phyloP scores from a whole-genome alignment of 2,888 invertebrate genomes.

The Heliconius charithonia region DNA sequence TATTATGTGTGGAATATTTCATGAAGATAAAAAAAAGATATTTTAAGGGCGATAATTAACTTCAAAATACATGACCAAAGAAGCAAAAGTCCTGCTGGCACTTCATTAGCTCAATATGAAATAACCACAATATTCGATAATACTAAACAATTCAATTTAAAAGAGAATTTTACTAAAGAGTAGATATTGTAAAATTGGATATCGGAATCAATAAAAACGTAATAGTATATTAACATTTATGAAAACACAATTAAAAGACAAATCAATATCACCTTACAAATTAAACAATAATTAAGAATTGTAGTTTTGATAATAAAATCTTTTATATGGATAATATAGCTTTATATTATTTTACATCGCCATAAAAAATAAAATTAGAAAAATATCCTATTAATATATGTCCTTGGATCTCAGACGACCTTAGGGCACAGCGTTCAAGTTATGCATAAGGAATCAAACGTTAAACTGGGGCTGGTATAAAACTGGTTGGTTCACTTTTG shows the following conservation, averaged over 20 bases:
- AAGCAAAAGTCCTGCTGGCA: not conserved
- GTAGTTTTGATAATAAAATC: not conserved
- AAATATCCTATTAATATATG: slow-evolving; percentile 61
- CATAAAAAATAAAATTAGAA: slow-evolving; percentile 35
- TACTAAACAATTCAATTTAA: not conserved
- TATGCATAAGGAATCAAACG: slow-evolving; percentile 81
- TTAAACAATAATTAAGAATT: slow-evolving; percentile 1
- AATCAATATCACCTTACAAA: not conserved
- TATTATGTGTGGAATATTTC: too few species aligned
- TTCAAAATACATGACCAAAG: not conserved
- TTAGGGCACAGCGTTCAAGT: slow-evolving; percentile 72
- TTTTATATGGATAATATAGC: not conserved
- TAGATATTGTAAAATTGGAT: not conserved
- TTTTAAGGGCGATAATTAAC: too few species aligned
- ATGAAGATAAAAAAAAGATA: too few species aligned
- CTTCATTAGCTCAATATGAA: not conserved
- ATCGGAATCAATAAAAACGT: not conserved
- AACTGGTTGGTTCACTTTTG: slow-evolving; percentile 72
- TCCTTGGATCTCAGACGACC: slow-evolving; percentile 78
- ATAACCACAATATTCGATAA: not conserved
- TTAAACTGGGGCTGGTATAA: slow-evolving; percentile 74
- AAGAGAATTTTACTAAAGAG: too few species aligned
- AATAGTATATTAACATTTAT: not conserved
- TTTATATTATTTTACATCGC: slow-evolving; percentile 21
- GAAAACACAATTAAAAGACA: not conserved